Conservation (phyloP, 2,888 invertebrate species). For the Xestia xanthographa region DNA sequence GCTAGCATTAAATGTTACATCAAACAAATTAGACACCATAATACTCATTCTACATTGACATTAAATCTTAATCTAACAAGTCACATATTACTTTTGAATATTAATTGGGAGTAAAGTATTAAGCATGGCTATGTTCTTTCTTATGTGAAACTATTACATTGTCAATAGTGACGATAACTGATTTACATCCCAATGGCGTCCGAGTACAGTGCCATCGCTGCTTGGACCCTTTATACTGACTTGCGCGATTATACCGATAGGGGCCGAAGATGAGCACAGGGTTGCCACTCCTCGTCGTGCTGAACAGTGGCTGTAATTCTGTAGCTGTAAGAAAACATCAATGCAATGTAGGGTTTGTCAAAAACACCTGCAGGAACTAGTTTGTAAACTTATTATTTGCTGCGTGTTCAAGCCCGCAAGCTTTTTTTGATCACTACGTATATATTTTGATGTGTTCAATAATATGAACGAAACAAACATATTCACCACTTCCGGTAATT, state of each 20-base stretch:
- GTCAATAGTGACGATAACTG: background rate
- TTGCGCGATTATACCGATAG: constrained; percentile 21
- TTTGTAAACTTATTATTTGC: too few relatives aligned
- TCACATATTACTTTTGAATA: background rate
- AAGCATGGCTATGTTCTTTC: background rate
- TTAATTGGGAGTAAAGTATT: background rate
- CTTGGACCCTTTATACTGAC: background rate
- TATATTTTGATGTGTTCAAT: too few relatives aligned
- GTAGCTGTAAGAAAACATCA: constrained; percentile 1
- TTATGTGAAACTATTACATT: background rate
- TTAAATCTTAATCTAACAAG: background rate
- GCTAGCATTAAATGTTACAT: background rate
- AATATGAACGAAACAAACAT: too few relatives aligned
- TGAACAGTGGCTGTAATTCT: constrained; percentile 24
- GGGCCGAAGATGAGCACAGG: background rate
- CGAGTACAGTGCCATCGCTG: background rate
- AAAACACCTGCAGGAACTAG: too few relatives aligned
- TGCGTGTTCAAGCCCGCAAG: too few relatives aligned
- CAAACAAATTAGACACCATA: background rate
- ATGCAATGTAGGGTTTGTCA: too few relatives aligned
- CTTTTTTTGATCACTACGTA: too few relatives aligned
- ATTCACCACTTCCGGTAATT: too few relatives aligned
- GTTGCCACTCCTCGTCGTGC: constrained; percentile 22
- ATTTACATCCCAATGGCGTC: background rate
- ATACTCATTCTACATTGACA: background rate